Conservation (phyloP, 2,797 vertebrate species). For the Sebastes alutus region DNA sequence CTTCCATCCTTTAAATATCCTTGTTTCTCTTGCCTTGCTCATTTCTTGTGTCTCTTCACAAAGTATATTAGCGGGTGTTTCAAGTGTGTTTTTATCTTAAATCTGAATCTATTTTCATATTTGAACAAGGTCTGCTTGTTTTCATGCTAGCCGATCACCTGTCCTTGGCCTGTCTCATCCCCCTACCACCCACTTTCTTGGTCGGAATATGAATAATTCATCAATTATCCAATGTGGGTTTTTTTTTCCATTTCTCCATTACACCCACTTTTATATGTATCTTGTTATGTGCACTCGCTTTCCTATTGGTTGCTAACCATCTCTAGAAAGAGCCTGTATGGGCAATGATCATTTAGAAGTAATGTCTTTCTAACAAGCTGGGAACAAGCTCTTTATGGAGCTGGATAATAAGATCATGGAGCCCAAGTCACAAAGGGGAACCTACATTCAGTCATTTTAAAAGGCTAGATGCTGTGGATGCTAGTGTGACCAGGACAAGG, state of each 20-base stretch:
- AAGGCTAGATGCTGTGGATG: conserved; percentile 10
- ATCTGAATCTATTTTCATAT: neutral
- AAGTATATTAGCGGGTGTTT: neutral
- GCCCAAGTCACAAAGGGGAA: conserved; percentile 28
- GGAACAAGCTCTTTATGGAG: conserved; percentile 49
- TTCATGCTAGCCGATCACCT: neutral
- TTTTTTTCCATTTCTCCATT: conserved; percentile 44
- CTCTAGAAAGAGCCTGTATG: conserved; percentile 23
- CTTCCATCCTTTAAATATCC: neutral
- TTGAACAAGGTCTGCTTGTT: neutral
- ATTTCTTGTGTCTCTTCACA: neutral
- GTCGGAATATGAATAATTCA: conserved; percentile 42
- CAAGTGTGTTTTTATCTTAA: neutral
- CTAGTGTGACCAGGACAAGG: neutral
- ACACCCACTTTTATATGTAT: conserved; percentile 38
- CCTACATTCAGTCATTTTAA: conserved; percentile 33
- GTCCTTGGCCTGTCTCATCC: conserved; percentile 18
- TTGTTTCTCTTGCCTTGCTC: neutral
- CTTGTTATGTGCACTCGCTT: conserved; percentile 30
- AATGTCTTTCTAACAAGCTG: conserved; percentile 61
- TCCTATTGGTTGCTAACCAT: conserved; percentile 13
- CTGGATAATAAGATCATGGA: conserved; percentile 49
- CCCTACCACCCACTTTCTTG: conserved; percentile 6
- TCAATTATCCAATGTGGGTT: conserved; percentile 34
- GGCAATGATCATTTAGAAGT: conserved; percentile 44